A percentile compares a stretch with the other conserved stretches of the same genome.
These are phyloP conservation scores for Cyprinodon tularosa DNA, from an alignment of 2,113 vertebrate species.

Conservation along the genomic window DNA sequence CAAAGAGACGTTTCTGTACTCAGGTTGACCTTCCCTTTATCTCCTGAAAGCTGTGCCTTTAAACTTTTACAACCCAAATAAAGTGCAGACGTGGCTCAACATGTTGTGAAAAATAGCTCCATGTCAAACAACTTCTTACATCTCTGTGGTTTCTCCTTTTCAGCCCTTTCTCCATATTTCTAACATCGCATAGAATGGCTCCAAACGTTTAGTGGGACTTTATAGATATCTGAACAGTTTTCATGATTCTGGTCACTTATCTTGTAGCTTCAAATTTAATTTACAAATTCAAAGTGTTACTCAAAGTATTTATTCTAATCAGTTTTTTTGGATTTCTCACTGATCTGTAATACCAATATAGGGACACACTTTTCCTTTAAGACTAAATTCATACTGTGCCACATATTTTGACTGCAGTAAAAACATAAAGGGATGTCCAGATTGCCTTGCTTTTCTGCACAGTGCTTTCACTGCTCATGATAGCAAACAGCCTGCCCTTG, in stretches of 20 bases:
- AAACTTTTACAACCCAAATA: background rate
- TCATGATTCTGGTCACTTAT: background rate
- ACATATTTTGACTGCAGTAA: conserved; percentile 28
- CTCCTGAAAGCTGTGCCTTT: background rate
- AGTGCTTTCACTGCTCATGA: conserved; percentile 38
- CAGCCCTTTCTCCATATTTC: background rate
- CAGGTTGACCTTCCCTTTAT: background rate
- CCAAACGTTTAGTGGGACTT: too few species aligned
- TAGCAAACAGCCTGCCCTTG: conserved; percentile 29
- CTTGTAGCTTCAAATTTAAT: background rate
- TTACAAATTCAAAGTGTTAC: background rate
- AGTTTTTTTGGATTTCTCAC: background rate
- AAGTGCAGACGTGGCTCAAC: background rate
- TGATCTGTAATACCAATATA: background rate
- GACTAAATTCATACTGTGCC: background rate
- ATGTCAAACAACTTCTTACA: background rate
- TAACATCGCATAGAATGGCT: too few species aligned
- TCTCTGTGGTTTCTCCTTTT: background rate
- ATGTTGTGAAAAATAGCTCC: background rate
- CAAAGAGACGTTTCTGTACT: background rate
- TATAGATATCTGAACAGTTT: background rate
- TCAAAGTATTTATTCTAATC: background rate
- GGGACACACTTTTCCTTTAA: background rate
- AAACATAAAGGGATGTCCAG: conserved; percentile 43
- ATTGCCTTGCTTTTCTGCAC: conserved; percentile 24